Evolutionary conservation across 2,888 invertebrate genomes (phyloP).

Genomic region (Sminthurinus aureus): DNA sequence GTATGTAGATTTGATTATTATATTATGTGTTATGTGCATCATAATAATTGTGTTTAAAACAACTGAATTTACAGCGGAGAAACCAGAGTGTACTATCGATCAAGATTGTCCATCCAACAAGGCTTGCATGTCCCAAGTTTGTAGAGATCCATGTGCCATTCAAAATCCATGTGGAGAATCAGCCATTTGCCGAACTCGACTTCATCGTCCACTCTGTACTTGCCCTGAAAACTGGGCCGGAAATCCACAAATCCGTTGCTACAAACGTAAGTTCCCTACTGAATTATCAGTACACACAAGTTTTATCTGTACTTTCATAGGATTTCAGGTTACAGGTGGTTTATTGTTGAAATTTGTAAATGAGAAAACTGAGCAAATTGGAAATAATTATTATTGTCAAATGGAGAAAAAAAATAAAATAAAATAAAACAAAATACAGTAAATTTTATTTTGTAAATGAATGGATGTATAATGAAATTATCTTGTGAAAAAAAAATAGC

Average conservation of each 20-base stretch:
- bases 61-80: slow-evolving; percentile 28
- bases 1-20: not conserved
- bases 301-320: not conserved
- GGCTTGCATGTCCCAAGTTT: slow-evolving; percentile 81
- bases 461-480: no score
- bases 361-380: not conserved
- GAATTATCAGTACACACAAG: not conserved
- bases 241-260: slow-evolving; percentile 84
- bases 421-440: no score
- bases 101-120: slow-evolving; percentile 78
- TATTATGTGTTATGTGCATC: not conserved
- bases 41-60: no score
- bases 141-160: slow-evolving; percentile 80
- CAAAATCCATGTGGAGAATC: slow-evolving; percentile 81
- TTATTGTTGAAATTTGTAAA: not conserved
- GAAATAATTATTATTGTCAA: not conserved
- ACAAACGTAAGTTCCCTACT: slow-evolving; percentile 75
- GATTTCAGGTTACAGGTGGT: not conserved
- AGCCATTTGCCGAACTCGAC: slow-evolving; percentile 78
- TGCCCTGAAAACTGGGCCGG: slow-evolving; percentile 88
- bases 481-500: no score
- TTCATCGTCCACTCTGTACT: slow-evolving; percentile 82
- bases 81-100: slow-evolving; percentile 51
- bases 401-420: no score
- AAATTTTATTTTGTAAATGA: no score